These are phyloP conservation scores for Falco biarmicus DNA, from an alignment of 2,797 vertebrate species.

Conservation along the genomic window DNA sequence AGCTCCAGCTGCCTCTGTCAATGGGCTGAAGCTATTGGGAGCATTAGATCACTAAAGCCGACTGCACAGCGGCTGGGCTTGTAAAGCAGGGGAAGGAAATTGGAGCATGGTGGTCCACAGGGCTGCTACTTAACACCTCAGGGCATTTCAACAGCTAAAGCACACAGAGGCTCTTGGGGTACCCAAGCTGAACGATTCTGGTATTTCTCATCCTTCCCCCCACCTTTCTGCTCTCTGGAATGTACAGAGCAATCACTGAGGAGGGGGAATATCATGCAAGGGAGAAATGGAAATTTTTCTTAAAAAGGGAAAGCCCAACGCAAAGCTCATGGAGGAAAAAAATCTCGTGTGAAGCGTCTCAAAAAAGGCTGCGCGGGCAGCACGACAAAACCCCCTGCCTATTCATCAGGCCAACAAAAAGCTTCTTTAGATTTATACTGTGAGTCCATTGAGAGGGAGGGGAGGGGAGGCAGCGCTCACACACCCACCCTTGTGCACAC, in stretches of 20 bases:
- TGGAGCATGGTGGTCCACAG: accelerated
- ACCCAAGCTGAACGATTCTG: neutral
- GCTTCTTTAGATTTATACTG: slow-evolving; percentile 79
- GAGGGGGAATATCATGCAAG: neutral
- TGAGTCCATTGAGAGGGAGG: slow-evolving; percentile 77
- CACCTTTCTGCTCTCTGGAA: neutral
- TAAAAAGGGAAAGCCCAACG: neutral
- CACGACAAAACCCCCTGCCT: slow-evolving; percentile 68
- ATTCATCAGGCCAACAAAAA: slow-evolving; percentile 82
- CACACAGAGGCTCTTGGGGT: neutral
- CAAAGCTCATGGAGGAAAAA: neutral
- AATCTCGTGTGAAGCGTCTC: slow-evolving; percentile 57
- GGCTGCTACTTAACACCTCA: neutral
- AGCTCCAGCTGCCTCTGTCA: neutral
- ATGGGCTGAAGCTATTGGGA: neutral
- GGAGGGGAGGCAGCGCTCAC: slow-evolving; percentile 62
- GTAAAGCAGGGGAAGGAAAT: slow-evolving; percentile 24
- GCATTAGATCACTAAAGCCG: accelerated
- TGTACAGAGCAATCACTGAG: accelerated
- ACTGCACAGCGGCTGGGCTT: neutral
- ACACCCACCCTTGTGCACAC: slow-evolving; percentile 70
- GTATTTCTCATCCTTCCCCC: neutral
- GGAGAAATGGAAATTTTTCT: slow-evolving; percentile 45
- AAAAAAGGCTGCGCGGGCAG: slow-evolving; percentile 44
- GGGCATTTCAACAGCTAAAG: neutral